Conservation (phyloP, 2,888 invertebrate species). For the Didymodactylos carnosus region DNA sequence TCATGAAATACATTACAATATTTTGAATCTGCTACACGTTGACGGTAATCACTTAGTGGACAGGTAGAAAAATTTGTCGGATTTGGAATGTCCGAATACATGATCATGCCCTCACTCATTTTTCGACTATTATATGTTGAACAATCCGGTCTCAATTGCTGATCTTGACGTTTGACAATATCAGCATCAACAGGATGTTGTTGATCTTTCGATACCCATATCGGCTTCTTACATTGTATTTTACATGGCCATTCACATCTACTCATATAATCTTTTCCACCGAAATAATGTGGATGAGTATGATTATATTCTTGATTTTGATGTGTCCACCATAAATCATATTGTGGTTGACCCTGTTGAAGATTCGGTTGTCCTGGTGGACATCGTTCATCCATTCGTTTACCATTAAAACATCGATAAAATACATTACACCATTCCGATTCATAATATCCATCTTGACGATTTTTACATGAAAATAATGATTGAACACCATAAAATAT, state of each 20-base stretch:
- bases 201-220: constrained; percentile 1
- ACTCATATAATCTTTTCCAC: constrained; percentile 1
- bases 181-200: neutral
- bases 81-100: neutral
- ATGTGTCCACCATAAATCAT: constrained; percentile 14
- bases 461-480: constrained; percentile 6
- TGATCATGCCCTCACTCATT: neutral
- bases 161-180: neutral
- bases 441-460: constrained; percentile 13
- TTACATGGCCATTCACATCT: constrained; percentile 14
- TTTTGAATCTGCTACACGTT: neutral
- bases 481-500: neutral
- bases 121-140: neutral
- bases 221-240: constrained; percentile 4
- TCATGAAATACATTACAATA: constrained; percentile 13
- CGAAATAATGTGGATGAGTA: neutral
- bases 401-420: constrained; percentile 10
- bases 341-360: neutral
- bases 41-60: neutral
- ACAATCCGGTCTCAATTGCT: constrained; percentile 3
- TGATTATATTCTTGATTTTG: constrained; percentile 1
- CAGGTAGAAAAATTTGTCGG: neutral
- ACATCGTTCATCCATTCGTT: constrained; percentile 11
- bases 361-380: neutral
- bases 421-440: constrained; percentile 15